phyloP scores from a whole-genome alignment of 2,888 invertebrate genomes.

The Pristionchus entomophagus region DNA sequence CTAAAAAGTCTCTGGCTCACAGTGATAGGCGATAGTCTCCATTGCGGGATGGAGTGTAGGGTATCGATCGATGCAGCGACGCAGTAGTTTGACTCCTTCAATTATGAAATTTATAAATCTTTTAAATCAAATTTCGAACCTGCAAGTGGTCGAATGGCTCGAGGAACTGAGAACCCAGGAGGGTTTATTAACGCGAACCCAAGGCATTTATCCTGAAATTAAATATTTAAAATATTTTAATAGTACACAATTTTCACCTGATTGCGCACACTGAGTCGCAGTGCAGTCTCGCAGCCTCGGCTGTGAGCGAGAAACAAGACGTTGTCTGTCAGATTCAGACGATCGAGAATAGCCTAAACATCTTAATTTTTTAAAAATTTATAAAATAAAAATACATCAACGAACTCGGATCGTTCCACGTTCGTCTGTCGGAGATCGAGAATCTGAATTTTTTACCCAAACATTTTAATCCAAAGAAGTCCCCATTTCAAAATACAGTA shows the following conservation, averaged over 20 bases:
- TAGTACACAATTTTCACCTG: background rate
- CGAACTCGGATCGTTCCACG: background rate
- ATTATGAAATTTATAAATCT: background rate
- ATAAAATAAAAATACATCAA: background rate
- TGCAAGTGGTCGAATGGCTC: background rate
- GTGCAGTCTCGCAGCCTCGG: background rate
- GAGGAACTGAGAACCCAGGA: background rate
- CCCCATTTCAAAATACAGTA: too few species aligned
- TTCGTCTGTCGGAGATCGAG: background rate
- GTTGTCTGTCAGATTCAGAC: background rate
- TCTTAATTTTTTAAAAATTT: background rate
- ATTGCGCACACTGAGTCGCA: background rate
- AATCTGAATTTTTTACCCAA: background rate
- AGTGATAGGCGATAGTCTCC: background rate
- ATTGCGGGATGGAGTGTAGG: background rate
- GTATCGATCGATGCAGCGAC: background rate
- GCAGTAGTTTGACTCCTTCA: background rate
- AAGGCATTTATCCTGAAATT: background rate
- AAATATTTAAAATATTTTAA: background rate
- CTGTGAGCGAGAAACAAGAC: constrained; percentile 7
- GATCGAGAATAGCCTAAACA: background rate
- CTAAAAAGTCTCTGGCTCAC: too few species aligned
- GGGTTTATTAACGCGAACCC: constrained; percentile 9
- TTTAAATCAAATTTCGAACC: background rate
- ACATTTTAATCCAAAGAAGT: too few species aligned